phyloP scores from a whole-genome alignment of 1,140 invertebrate species.

The Dolichoris vasculosae region DNA sequence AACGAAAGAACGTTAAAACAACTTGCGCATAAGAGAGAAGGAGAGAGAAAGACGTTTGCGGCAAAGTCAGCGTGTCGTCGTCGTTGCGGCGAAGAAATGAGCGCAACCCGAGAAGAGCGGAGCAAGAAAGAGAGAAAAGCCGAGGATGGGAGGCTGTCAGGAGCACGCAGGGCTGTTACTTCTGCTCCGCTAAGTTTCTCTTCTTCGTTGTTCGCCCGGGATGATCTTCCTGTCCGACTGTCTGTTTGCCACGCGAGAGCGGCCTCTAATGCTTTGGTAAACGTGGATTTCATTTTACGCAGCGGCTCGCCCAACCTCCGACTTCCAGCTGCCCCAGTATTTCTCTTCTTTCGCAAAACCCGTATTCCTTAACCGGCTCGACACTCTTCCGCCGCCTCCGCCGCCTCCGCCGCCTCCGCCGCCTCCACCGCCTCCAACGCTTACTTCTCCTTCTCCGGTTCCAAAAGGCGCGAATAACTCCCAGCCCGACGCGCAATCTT shows the following conservation, averaged over 20 bases:
- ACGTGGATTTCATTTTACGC: slow-evolving; percentile 64
- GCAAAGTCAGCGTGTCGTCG: slow-evolving; percentile 17
- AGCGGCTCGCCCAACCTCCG: neutral
- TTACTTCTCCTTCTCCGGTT: neutral
- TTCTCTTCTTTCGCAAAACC: neutral
- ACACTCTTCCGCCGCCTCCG: no score
- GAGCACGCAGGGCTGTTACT: slow-evolving; percentile 72
- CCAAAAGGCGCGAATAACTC: neutral
- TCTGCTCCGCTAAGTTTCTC: slow-evolving; percentile 71
- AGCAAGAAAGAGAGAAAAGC: slow-evolving; percentile 23
- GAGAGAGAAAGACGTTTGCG: slow-evolving; percentile 50
- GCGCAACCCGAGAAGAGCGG: neutral
- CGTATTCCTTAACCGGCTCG: neutral
- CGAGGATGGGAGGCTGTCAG: slow-evolving; percentile 65
- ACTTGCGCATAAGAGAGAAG: slow-evolving; percentile 55
- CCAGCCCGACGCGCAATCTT: no score
- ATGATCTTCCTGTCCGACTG: slow-evolving; percentile 64
- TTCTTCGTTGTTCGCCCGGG: slow-evolving; percentile 59
- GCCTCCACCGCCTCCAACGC: no score
- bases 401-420: no score
- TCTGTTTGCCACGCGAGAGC: slow-evolving; percentile 56
- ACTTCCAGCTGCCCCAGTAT: neutral
- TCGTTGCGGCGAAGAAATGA: slow-evolving; percentile 29
- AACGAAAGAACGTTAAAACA: neutral
- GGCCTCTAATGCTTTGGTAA: slow-evolving; percentile 62